phyloP scores from a whole-genome alignment of 2,797 vertebrate genomes.

The Acanthurus lineatus region DNA sequence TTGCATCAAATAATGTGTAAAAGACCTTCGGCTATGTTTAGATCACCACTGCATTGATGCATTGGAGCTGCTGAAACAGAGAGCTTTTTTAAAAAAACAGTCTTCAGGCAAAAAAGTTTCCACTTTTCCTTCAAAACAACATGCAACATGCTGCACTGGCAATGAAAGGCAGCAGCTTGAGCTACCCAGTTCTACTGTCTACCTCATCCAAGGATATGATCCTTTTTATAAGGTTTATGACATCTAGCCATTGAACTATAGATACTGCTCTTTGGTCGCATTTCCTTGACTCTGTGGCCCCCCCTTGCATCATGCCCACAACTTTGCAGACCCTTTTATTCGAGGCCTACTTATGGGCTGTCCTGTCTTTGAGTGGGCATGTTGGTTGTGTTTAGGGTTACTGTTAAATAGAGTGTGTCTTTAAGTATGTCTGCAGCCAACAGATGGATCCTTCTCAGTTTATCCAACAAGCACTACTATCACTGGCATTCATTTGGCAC shows the following conservation, averaged over 20 bases:
- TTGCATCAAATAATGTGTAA: background rate
- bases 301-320: conserved; percentile 7
- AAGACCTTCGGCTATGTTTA: background rate
- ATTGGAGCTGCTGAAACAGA: background rate
- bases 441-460: conserved; percentile 64
- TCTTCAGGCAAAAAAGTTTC: background rate
- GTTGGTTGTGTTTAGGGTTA: conserved; percentile 30
- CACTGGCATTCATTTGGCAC: conserved; percentile 47
- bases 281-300: background rate
- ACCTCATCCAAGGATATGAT: background rate
- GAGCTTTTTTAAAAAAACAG: background rate
- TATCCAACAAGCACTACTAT: conserved; percentile 60
- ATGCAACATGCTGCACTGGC: background rate
- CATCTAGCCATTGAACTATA: no score
- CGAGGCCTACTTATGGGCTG: background rate
- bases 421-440: conserved; percentile 45
- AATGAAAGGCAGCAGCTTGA: background rate
- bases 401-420: conserved; percentile 36
- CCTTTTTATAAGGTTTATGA: no score
- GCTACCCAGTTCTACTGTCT: background rate
- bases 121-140: background rate
- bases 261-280: background rate
- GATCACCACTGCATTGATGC: background rate
- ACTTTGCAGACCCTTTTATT: background rate
- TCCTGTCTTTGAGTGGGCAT: conserved; percentile 13